phyloP scores from a whole-genome alignment of 1,140 invertebrate species.

The Ceratoteleas bidentatus region DNA sequence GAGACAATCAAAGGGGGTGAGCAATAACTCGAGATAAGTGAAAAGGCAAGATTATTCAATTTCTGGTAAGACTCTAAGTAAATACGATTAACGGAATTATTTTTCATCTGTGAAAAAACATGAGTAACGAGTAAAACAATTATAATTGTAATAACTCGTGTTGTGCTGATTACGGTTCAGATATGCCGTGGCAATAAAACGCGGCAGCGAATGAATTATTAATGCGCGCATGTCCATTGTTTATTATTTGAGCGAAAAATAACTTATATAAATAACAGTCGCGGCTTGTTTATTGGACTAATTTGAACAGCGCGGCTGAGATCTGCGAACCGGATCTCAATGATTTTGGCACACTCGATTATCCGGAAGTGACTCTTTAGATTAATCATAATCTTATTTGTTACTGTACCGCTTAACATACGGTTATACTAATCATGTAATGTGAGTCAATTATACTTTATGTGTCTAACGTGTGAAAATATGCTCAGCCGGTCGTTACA shows the following conservation, averaged over 20 bases:
- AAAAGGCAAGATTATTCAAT: background rate
- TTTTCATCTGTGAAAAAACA: too few species aligned
- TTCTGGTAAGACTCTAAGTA: background rate
- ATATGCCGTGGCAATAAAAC: background rate
- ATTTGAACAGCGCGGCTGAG: conserved; percentile 35
- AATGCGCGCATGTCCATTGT: conserved; percentile 31
- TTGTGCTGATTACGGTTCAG: background rate
- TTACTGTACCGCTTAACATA: conserved; percentile 43
- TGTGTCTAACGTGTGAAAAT: conserved; percentile 41
- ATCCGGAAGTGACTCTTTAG: conserved; percentile 62
- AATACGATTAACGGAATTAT: too few species aligned
- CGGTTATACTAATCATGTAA: conserved; percentile 61
- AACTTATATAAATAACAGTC: conserved; percentile 33
- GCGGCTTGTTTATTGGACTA: conserved; percentile 48
- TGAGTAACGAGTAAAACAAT: too few species aligned
- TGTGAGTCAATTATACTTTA: conserved; percentile 57
- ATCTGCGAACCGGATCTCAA: conserved; percentile 44
- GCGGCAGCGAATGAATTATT: conserved; percentile 20
- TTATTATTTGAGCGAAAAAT: conserved; percentile 22
- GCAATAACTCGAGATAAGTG: background rate
- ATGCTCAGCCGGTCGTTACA: conserved; percentile 14
- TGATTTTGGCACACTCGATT: conserved; percentile 50
- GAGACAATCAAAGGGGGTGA: background rate
- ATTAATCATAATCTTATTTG: conserved; percentile 66
- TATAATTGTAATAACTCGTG: background rate